Percentiles rank a stretch among this genome's conserved stretches.
Evolutionary conservation across 1,140 invertebrate genomes (phyloP).

Genomic region (Drosophila sturtevanti): DNA sequence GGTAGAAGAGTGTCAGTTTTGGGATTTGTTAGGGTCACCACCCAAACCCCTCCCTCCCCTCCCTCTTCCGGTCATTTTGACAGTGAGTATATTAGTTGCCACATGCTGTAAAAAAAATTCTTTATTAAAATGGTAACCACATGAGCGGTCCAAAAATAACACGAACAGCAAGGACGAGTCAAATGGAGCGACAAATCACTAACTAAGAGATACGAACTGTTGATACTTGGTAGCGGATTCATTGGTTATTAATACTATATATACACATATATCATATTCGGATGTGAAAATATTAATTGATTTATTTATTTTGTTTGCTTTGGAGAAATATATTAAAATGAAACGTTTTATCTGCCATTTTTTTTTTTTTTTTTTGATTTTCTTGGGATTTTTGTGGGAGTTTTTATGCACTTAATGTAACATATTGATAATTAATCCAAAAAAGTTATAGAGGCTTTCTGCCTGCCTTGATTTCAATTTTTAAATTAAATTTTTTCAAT

Average conservation of each 20-base stretch:
- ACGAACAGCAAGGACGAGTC: background rate
- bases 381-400: no score
- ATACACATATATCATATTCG: no score
- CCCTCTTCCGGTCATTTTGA: background rate
- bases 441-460: no score
- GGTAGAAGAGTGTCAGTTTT: background rate
- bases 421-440: no score
- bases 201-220: background rate
- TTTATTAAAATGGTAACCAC: constrained; percentile 20
- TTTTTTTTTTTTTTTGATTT: no score
- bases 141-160: constrained; percentile 11
- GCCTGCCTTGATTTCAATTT: background rate
- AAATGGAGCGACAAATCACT: background rate
- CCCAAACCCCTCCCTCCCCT: background rate
- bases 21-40: background rate
- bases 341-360: no score
- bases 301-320: no score
- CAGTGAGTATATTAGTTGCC: constrained; percentile 16
- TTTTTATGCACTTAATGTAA: no score
- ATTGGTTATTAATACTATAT: no score
- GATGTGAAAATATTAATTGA: no score
- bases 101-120: constrained; percentile 17
- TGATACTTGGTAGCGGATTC: background rate
- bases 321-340: no score
- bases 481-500: background rate